Evolutionary conservation across 2,113 vertebrate genomes (phyloP).

Genomic region (Ptilorrhoa leucosticta): DNA sequence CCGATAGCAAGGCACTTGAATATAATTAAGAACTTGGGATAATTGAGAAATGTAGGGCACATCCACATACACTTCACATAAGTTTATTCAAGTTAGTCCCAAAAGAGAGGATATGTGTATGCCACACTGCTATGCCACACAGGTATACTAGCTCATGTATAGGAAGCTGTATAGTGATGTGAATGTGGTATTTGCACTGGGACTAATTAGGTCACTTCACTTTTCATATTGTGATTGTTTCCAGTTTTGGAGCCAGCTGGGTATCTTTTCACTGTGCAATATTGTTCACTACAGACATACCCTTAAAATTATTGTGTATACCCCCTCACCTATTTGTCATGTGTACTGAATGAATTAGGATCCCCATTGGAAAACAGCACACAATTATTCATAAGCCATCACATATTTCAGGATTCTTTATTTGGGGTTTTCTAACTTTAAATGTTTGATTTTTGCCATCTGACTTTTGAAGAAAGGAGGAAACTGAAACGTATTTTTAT

Average conservation of each 20-base stretch:
- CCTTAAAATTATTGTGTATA: background rate
- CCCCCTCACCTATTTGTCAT: background rate
- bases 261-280: background rate
- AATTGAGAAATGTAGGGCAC: conserved; percentile 46
- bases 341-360: background rate
- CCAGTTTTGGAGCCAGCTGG: background rate
- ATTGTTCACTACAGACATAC: background rate
- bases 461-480: background rate
- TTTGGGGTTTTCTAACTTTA: background rate
- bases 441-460: background rate
- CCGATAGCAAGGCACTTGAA: conserved; percentile 46
- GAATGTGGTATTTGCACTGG: conserved; percentile 20
- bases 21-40: conserved; percentile 51
- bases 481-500: background rate
- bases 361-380: background rate
- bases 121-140: background rate
- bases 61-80: conserved; percentile 29
- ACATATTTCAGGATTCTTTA: background rate
- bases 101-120: background rate
- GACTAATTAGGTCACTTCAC: conserved; percentile 48
- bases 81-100: conserved; percentile 26
- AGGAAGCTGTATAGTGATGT: background rate
- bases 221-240: conserved; percentile 7
- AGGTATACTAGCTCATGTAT: background rate
- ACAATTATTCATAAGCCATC: background rate